These are phyloP conservation scores for Callosobruchus maculatus DNA, from an alignment of 2,888 invertebrate genomes.

Conservation along the genomic window DNA sequence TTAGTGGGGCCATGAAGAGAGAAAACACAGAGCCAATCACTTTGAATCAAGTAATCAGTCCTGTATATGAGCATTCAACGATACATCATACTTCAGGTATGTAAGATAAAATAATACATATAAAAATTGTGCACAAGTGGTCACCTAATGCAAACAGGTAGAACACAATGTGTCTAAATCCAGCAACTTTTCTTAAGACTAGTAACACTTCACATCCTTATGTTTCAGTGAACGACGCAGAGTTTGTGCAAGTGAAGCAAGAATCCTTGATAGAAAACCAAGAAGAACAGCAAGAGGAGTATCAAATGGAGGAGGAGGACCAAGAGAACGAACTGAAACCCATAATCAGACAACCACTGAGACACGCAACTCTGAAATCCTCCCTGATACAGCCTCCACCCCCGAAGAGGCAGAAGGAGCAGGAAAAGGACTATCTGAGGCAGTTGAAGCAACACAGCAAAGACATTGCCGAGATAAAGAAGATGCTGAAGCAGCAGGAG, in stretches of 20 bases:
- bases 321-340: background rate
- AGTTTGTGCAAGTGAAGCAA: background rate
- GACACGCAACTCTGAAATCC: background rate
- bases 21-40: background rate
- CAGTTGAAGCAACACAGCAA: constrained; percentile 41
- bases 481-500: constrained; percentile 31
- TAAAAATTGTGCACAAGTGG: too few species aligned
- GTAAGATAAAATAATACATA: too few species aligned
- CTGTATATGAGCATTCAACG: background rate
- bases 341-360: background rate
- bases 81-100: background rate
- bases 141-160: too few species aligned
- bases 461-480: constrained; percentile 41
- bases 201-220: background rate
- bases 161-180: too few species aligned
- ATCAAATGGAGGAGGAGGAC: background rate
- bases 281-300: background rate
- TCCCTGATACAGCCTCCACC: background rate
- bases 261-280: background rate
- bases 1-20: background rate
- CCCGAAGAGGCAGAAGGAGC: background rate
- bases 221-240: background rate
- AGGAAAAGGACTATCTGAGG: constrained; percentile 26
- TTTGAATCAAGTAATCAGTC: background rate
- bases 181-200: too few species aligned